Conservation (phyloP, 1,140 invertebrate species). For the Cyphomyrmex costatus region DNA sequence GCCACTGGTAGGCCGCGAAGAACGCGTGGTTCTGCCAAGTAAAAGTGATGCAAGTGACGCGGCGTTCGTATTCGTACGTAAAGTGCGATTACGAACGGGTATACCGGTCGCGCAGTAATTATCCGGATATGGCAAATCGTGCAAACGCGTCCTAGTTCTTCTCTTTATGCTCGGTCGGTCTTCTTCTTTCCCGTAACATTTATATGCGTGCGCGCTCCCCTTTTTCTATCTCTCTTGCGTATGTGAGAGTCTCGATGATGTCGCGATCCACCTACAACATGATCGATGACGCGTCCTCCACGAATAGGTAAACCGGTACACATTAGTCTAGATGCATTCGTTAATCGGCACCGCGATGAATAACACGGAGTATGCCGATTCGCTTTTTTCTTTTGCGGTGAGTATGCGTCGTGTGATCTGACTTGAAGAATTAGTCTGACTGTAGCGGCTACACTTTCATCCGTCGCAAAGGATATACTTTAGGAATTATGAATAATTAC, state of each 20-base stretch:
- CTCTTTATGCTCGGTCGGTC: constrained; percentile 57
- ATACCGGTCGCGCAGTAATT: constrained; percentile 74
- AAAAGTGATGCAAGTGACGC: constrained; percentile 72
- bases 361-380: background rate
- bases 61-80: constrained; percentile 50
- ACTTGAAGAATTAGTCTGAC: background rate
- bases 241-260: constrained; percentile 10
- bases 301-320: constrained; percentile 41
- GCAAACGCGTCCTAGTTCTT: constrained; percentile 76
- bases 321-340: constrained; percentile 52
- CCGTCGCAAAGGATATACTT: constrained; percentile 33
- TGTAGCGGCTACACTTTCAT: constrained; percentile 13
- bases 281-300: constrained; percentile 15
- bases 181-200: constrained; percentile 66
- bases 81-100: constrained; percentile 61
- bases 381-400: background rate
- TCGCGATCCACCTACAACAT: constrained; percentile 30
- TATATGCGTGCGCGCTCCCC: constrained; percentile 10
- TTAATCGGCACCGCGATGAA: constrained; percentile 37
- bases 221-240: background rate
- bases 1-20: constrained; percentile 29
- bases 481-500: constrained; percentile 11
- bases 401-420: background rate
- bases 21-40: constrained; percentile 56
- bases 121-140: constrained; percentile 78